These are phyloP conservation scores for Leguminivora glycinivorella DNA, from an alignment of 1,140 invertebrate genomes.

Conservation along the genomic window DNA sequence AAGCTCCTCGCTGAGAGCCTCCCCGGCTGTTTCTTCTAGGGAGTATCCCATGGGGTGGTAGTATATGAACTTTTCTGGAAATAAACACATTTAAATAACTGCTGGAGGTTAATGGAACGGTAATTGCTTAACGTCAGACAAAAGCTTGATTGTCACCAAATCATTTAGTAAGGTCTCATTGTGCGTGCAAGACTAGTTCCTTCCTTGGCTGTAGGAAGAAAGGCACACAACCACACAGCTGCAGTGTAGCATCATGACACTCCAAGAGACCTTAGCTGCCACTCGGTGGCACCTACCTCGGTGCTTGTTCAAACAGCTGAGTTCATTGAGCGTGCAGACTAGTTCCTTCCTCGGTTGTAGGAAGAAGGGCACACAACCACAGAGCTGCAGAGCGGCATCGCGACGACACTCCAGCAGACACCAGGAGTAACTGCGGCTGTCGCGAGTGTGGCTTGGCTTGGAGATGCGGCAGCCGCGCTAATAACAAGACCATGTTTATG, in stretches of 20 bases:
- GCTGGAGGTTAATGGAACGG: too few species aligned
- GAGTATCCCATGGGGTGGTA: slow-evolving; percentile 37
- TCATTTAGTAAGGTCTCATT: too few species aligned
- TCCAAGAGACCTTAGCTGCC: too few species aligned
- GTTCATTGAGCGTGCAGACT: slow-evolving; percentile 44
- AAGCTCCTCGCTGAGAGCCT: slow-evolving; percentile 40
- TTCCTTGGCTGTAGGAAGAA: too few species aligned
- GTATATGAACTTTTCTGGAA: slow-evolving; percentile 43
- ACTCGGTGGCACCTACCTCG: slow-evolving; percentile 38
- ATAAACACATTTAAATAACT: too few species aligned
- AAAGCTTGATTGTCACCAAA: too few species aligned
- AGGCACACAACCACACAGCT: too few species aligned
- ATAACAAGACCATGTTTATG: neutral
- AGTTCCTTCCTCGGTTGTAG: slow-evolving; percentile 33
- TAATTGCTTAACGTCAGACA: too few species aligned
- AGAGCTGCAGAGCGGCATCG: slow-evolving; percentile 40
- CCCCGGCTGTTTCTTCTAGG: slow-evolving; percentile 9
- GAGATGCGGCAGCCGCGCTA: slow-evolving; percentile 44
- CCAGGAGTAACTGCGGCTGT: slow-evolving; percentile 23
- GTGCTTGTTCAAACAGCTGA: slow-evolving; percentile 50
- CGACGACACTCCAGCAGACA: slow-evolving; percentile 49
- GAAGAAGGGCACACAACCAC: slow-evolving; percentile 46
- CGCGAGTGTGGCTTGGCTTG: neutral
- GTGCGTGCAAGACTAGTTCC: too few species aligned
- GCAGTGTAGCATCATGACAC: too few species aligned